These are phyloP conservation scores for Xenops minutus DNA, from an alignment of 2,797 vertebrate species.

Conservation along the genomic window DNA sequence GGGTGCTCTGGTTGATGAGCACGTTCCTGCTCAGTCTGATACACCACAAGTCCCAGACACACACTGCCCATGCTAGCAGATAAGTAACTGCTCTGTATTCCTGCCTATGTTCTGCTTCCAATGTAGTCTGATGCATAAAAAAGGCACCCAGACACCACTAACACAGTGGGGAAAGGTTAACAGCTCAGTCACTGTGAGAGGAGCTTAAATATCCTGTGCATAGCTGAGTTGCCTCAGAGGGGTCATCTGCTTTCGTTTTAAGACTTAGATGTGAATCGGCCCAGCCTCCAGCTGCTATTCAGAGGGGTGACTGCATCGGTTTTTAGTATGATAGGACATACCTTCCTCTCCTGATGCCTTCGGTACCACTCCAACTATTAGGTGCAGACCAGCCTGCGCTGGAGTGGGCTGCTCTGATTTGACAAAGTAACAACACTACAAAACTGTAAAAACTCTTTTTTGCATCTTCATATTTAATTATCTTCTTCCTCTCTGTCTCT, in stretches of 20 bases:
- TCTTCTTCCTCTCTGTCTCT: background rate
- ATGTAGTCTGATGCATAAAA: background rate
- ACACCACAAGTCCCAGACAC: background rate
- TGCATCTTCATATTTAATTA: background rate
- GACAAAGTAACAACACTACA: background rate
- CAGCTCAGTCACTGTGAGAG: background rate
- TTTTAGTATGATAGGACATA: background rate
- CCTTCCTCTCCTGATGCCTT: background rate
- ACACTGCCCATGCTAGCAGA: rapidly evolving
- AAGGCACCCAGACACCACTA: background rate
- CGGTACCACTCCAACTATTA: background rate
- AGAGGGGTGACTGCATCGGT: background rate
- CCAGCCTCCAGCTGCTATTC: background rate
- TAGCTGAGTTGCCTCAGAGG: background rate
- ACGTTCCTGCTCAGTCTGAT: background rate
- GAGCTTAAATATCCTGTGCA: background rate
- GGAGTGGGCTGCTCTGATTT: background rate
- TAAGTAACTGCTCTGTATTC: background rate
- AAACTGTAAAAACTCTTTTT: background rate
- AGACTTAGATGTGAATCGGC: background rate
- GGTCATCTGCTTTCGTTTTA: background rate
- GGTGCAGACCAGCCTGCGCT: background rate
- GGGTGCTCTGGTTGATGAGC: background rate
- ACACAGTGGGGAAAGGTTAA: background rate
- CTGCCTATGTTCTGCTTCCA: background rate